A percentile compares a stretch with the other conserved stretches of the same genome.
Evolutionary conservation across 2,888 invertebrate species (phyloP).

Genomic region (Leptodirus hochenwartii): DNA sequence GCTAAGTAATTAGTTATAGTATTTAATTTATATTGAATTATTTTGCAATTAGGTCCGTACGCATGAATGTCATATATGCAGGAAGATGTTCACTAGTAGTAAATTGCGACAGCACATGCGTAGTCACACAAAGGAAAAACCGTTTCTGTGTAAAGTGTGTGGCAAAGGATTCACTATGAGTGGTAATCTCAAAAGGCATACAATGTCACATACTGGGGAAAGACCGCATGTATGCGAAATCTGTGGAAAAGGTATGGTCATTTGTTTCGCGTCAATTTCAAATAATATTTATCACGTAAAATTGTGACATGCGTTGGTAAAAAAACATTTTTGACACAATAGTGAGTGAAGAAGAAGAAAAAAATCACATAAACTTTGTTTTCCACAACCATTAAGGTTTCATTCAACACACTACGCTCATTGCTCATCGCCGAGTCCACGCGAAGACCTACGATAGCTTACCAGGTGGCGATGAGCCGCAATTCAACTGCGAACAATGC

Average conservation of each 20-base stretch:
- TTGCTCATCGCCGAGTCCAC: slow-evolving; percentile 7
- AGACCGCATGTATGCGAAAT: slow-evolving; percentile 10
- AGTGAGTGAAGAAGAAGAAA: background rate
- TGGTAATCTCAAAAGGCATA: slow-evolving; percentile 11
- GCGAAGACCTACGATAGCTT: background rate
- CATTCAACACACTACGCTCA: slow-evolving; percentile 9
- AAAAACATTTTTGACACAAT: background rate
- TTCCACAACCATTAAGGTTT: slow-evolving; percentile 7
- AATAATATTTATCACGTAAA: background rate
- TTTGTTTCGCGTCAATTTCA: slow-evolving; percentile 1
- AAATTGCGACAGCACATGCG: slow-evolving; percentile 12
- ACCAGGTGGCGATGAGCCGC: slow-evolving; percentile 5
- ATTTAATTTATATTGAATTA: too few relatives aligned
- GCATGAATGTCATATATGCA: slow-evolving; percentile 9
- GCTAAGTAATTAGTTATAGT: too few relatives aligned
- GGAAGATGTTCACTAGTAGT: slow-evolving; percentile 11
- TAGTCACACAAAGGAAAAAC: slow-evolving; percentile 10
- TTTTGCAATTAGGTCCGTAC: too few relatives aligned
- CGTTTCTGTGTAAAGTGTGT: slow-evolving; percentile 9
- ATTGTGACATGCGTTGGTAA: background rate
- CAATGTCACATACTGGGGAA: slow-evolving; percentile 10
- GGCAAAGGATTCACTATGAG: slow-evolving; percentile 8
- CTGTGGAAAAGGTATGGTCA: slow-evolving; percentile 10
- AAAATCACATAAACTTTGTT: background rate
- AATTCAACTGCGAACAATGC: slow-evolving; percentile 10